Base-by-base conservation (phyloP, 2,888 invertebrate genomes). In the Heliconius charithonia region DNA sequence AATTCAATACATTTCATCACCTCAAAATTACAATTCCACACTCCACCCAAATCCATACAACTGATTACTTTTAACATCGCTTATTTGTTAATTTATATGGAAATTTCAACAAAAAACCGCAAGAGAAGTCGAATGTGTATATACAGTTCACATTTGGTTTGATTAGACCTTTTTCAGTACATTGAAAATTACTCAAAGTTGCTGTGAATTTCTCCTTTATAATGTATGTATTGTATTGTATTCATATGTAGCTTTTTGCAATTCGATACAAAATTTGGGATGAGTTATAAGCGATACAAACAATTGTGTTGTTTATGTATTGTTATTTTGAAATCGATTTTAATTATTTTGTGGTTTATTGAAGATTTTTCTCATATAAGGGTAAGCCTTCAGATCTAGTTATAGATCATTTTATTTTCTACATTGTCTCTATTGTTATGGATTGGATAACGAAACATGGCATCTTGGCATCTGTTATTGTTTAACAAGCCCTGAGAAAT, bases 111-210 rank as follows among this genome's bases (percentile, higher is more conserved):
- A 37, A 72, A 59, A 37, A 72, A 45, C 41, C 37, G 9, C 69
- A 27, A 29, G 16, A 74, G 16, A 63, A 27, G 19, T 25, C 37
- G 6, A 45, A 45, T 65, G 25, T 73, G 19, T 27, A 37, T 63
- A 25, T 62, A 56, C 27, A 37, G 29, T 63, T 63, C 72, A 32
- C 70, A 74, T 78, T 74, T 67, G 25, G 25, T 76, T 77, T 83
- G 83, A 85, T 85, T 83, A 83, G 80, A 83, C 83, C 85, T 83
- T 85, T 82, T 82, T 82, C 81, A 83, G 56, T 77, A 76, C 41
- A 79, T 70, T 78, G 81, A 80, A 80, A 82, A 81, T 84, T 83
- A 83, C 81, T 82, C 19, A 76, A 72, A 63, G 25, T 71, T 29
- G 37, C 56, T 71, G 62, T 67, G 62, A 29, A 75, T 32, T 41